Base-by-base conservation (phyloP, 2,797 vertebrate species). In the Scyliorhinus canicula region DNA sequence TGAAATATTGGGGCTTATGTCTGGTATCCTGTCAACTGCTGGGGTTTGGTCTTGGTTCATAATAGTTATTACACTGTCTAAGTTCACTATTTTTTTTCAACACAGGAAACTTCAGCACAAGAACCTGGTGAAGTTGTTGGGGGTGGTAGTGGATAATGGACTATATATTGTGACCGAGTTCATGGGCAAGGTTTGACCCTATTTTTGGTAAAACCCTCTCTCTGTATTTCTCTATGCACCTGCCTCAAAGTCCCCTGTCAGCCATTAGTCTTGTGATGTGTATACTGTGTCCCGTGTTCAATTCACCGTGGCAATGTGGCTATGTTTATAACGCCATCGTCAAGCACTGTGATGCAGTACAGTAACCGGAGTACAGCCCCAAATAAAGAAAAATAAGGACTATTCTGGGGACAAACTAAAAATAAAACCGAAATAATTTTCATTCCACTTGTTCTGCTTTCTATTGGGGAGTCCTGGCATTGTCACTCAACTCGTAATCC, bases 131-230 rank as follows among this genome's bases (percentile, higher is more conserved):
- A 97, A 97, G 44, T 96, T 99, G 95, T 97, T 98, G 28, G 98
- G 98, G 0, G 98, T 99, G 95, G 98, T 99, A 95, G 97, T 99
- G 79, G 97, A 99, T 96, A 98, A 98, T 0, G 98, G 98, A 0
- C 97, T 99, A 74, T 98, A 98, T 95, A 98, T 99, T 0, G 97
- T 99, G 96, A 99, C 99, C 96, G 98, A 99, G 96, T 97, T 98
- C 95, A 98, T 99, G 98, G 97, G 97, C 12, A 99, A 99, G 98
- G 98, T 99, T 55, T 11, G 90, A 60, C 50, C 1, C 28, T 60
- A 14, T 44, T 52, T 79, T 31, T 4, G 77, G 24, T 19, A 24
- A n/a, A 57, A 16, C 31, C 11, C 69, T n/a, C 40, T 26, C 47
- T 47, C 67, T 63, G 35, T 95, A 79, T 44, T 19, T 95, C 40